Base-by-base conservation (phyloP, 1,140 invertebrate species). In the Apis dorsata region DNA sequence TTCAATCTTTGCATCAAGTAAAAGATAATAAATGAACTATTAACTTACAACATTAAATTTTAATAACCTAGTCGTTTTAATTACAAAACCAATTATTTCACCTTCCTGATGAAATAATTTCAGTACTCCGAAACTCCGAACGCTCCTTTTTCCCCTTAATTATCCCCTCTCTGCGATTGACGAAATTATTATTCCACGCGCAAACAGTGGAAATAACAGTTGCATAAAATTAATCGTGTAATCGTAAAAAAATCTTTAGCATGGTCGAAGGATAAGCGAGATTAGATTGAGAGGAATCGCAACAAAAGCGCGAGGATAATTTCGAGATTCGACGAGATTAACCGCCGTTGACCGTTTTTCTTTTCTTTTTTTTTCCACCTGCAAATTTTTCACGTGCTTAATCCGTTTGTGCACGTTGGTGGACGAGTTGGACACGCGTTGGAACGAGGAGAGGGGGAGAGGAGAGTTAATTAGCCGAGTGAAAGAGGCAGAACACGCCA, bases 381-480 rank as follows among this genome's bases (percentile, higher is more conserved):
- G 2, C 9, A n/a, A 15, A 21, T 62, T 65, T 73, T 63, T 28
- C 55, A 24, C 28, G 10, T 34, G 34, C 44, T 80, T 74, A 44
- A 65, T 74, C 17, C 70, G 51, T 65, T 60, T 63, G 79, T 65
- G 34, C 0, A 44, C n/a, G 13, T 59, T 8, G 9, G 2, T 53
- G 28, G 57, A 34, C 34, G 66, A 59, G 65, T 2, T 9, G 21
- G 13, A 53, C 19, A 53, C 44, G 53, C 19, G 28, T 19, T 24
- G 51, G 21, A 21, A 28, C 28, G 34, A 24, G 24, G 24, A 24
- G 24, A 24, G 24, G 34, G 34, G 3, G 3, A 4, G 34, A 2
- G 34, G 59, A 15, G 24, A 59, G 57, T 62, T 75, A 75, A 75
- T 81, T 81, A 71, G 13, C 17, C 53, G 9, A 34, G 49, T 34